Conservation (phyloP, 2,888 invertebrate species). For the Agrochola litura region DNA sequence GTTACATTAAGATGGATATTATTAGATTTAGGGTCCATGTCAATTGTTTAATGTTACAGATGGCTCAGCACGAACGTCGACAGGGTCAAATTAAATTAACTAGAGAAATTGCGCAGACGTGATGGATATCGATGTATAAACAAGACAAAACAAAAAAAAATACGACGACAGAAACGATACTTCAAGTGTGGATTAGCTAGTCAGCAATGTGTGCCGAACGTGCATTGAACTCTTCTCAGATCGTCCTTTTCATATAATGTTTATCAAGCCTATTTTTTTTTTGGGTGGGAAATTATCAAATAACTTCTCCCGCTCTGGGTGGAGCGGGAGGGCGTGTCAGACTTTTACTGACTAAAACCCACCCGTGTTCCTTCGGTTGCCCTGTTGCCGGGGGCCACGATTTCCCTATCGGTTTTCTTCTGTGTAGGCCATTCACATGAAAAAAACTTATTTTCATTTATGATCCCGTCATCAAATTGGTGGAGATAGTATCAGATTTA, state of each 20-base stretch:
- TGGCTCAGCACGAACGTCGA: neutral
- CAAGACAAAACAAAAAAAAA: neutral
- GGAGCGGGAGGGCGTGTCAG: no score
- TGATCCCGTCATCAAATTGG: neutral
- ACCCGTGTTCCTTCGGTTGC: no score
- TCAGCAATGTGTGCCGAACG: no score
- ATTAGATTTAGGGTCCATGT: conserved; percentile 49
- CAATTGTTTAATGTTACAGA: conserved; percentile 7
- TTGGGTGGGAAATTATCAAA: no score
- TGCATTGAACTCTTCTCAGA: no score
- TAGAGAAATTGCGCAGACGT: neutral
- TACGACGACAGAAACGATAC: neutral
- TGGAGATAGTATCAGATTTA: neutral
- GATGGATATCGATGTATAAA: neutral
- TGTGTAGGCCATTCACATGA: neutral
- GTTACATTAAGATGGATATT: conserved; percentile 41
- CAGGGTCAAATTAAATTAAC: neutral
- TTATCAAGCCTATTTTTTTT: neutral
- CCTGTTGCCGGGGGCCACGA: no score
- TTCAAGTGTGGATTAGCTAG: no score
- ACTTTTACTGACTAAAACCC: no score
- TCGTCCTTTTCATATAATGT: neutral
- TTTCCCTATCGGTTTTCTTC: no score
- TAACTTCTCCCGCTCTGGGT: no score
- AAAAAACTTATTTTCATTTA: neutral